These are phyloP conservation scores for Ploceus nigricollis DNA, from an alignment of 2,113 vertebrate species.

Conservation along the genomic window DNA sequence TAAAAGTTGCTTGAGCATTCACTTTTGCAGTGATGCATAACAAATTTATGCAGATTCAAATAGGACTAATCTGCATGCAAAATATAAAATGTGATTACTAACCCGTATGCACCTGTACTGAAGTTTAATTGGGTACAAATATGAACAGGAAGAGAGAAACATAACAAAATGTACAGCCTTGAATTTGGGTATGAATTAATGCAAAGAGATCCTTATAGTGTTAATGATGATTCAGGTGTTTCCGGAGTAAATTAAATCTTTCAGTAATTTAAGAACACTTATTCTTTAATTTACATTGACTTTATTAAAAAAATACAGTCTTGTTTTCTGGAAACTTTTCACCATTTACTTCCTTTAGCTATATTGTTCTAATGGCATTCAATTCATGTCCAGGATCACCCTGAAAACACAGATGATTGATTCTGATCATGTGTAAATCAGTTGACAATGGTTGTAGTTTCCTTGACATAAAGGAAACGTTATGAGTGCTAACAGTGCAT, in stretches of 20 bases:
- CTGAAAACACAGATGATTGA: background rate
- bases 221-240: slow-evolving; percentile 66
- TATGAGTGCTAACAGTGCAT: background rate
- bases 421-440: background rate
- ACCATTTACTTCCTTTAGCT: background rate
- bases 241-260: slow-evolving; percentile 35
- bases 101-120: slow-evolving; percentile 72
- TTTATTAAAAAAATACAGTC: background rate
- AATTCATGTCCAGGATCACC: background rate
- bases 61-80: slow-evolving; percentile 74
- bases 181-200: slow-evolving; percentile 55
- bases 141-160: slow-evolving; percentile 64
- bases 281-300: slow-evolving; percentile 6
- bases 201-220: slow-evolving; percentile 26
- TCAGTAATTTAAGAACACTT: slow-evolving; percentile 16
- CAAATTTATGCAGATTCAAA: slow-evolving; percentile 76
- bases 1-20: slow-evolving; percentile 79
- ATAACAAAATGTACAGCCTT: slow-evolving; percentile 61
- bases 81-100: slow-evolving; percentile 74
- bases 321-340: background rate
- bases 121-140: slow-evolving; percentile 70
- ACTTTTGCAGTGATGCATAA: slow-evolving; percentile 73
- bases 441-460: background rate
- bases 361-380: background rate
- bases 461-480: background rate